Percentiles rank a stretch among this genome's conserved stretches.
phyloP scores from a whole-genome alignment of 2,888 invertebrate species.

The Hydroisotoma schaefferi region DNA sequence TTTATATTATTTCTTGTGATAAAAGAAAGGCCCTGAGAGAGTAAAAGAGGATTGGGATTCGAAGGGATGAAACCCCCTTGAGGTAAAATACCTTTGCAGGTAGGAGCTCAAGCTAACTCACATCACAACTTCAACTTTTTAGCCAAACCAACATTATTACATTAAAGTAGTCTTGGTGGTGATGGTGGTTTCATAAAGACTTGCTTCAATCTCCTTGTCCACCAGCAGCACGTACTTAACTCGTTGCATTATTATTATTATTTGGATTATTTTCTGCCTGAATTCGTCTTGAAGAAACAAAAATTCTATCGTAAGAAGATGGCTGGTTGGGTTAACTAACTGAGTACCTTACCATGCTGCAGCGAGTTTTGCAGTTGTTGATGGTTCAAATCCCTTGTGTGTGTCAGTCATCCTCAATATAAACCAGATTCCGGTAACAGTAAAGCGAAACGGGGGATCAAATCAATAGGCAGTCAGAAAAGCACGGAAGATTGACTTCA shows the following conservation, averaged over 20 bases:
- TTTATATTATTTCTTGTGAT: background rate
- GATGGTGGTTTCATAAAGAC: no score
- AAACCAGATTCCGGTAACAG: constrained; percentile 13
- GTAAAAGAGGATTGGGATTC: background rate
- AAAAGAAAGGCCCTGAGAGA: background rate
- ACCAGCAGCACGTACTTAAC: background rate
- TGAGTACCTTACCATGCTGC: background rate
- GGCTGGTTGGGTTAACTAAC: no score
- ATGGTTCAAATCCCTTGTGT: background rate
- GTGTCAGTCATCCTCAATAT: constrained; percentile 10
- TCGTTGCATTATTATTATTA: no score
- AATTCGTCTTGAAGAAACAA: constrained; percentile 1
- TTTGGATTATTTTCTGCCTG: background rate
- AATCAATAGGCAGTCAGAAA: no score
- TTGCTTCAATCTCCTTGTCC: background rate
- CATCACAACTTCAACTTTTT: constrained; percentile 19
- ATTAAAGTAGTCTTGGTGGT: constrained; percentile 9
- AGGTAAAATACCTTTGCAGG: constrained; percentile 48
- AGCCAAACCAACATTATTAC: constrained; percentile 14
- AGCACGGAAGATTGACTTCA: no score
- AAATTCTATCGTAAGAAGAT: background rate
- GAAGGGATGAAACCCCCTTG: constrained; percentile 46
- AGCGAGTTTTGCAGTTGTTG: background rate
- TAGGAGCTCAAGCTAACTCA: constrained; percentile 34
- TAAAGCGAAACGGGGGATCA: background rate